Evolutionary conservation across 2,888 invertebrate species (phyloP).

Genomic region (Mesorhabditis belari): DNA sequence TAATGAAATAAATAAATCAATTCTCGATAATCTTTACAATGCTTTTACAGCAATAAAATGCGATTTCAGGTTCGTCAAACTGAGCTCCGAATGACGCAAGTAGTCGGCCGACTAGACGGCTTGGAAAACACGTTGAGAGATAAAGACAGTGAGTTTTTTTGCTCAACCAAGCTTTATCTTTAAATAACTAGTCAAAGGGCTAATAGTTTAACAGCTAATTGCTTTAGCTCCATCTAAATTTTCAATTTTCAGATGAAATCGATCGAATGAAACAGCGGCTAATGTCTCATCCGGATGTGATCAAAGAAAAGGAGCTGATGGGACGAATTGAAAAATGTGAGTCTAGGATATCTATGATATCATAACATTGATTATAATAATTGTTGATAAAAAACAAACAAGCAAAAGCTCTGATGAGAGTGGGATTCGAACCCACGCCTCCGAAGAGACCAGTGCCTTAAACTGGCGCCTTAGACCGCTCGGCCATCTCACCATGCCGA

Average conservation of each 20-base stretch:
- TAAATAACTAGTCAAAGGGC: background rate
- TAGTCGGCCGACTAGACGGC: constrained; percentile 75
- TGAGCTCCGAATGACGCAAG: constrained; percentile 28
- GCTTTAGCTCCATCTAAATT: background rate
- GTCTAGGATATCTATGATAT: too few species aligned
- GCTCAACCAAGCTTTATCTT: background rate
- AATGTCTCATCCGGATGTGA: constrained; percentile 29
- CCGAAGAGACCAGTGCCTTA: too few species aligned
- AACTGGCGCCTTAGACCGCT: too few species aligned
- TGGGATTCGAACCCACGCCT: too few species aligned
- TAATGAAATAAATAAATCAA: constrained; percentile 1
- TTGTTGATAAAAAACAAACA: too few species aligned
- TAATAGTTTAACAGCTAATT: too few species aligned
- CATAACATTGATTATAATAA: too few species aligned
- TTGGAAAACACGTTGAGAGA: constrained; percentile 91
- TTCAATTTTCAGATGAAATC: constrained; percentile 64
- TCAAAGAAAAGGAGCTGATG: constrained; percentile 25
- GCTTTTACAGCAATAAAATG: too few species aligned
- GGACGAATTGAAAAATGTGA: constrained; percentile 27
- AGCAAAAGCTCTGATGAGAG: too few species aligned
- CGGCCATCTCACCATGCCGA: too few species aligned
- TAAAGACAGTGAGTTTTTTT: constrained; percentile 66
- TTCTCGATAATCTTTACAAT: background rate
- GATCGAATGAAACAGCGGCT: constrained; percentile 66
- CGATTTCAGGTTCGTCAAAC: constrained; percentile 10